A percentile compares a stretch with the other conserved stretches of the same genome.
Conservation (phyloP, 2,888 invertebrate species). For the Diarsia rubi region DNA sequence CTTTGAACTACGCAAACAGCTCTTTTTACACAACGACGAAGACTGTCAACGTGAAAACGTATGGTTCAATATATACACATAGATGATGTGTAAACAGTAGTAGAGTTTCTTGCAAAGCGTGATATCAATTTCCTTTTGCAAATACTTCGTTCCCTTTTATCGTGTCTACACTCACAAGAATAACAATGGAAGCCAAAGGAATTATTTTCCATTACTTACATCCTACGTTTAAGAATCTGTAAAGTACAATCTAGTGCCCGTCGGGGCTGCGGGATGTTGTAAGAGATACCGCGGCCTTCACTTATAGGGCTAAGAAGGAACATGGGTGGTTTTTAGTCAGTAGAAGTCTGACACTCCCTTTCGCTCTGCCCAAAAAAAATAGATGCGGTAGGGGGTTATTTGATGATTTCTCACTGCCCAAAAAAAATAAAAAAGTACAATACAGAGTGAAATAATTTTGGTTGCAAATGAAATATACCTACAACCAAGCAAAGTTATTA, state of each 20-base stretch:
- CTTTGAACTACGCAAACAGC: not conserved
- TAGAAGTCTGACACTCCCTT: too few species aligned
- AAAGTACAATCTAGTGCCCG: not conserved
- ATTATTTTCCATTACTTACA: not conserved
- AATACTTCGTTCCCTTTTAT: conserved; percentile 28
- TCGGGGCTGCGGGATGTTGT: too few species aligned
- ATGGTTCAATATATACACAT: not conserved
- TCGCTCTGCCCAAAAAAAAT: too few species aligned
- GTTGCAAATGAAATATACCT: not conserved
- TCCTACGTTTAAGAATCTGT: not conserved
- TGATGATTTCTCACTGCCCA: too few species aligned
- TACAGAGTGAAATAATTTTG: not conserved
- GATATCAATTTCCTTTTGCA: conserved; percentile 41
- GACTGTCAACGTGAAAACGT: not conserved
- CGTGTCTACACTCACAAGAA: not conserved
- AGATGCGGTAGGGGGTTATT: too few species aligned
- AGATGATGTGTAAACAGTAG: not conserved
- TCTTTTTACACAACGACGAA: not conserved
- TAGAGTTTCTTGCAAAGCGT: conserved; percentile 5
- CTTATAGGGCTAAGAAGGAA: too few species aligned
- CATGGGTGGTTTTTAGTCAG: too few species aligned
- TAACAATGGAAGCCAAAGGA: not conserved
- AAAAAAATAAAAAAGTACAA: too few species aligned
- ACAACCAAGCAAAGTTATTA: too few species aligned
- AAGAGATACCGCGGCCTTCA: too few species aligned